A percentile compares a stretch with the other conserved stretches of the same genome.
Evolutionary conservation across 2,113 vertebrate genomes (phyloP).

Genomic region (Apus apus): DNA sequence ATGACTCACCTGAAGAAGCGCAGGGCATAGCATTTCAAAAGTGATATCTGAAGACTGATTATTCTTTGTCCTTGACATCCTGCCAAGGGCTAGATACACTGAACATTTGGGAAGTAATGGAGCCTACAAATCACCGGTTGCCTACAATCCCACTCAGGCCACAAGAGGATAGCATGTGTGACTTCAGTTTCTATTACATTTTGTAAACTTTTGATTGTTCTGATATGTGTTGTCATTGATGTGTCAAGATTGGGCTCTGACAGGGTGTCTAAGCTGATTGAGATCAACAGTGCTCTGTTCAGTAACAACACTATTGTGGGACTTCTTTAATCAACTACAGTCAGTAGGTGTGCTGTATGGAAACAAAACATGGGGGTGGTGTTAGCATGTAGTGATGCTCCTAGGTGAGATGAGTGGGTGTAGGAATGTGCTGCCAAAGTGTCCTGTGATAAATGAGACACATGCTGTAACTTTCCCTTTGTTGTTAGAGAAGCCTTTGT

Average conservation of each 20-base stretch:
- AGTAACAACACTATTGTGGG: background rate
- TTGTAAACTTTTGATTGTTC: slow-evolving; percentile 71
- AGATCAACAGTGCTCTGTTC: slow-evolving; percentile 43
- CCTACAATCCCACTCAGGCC: slow-evolving; percentile 51
- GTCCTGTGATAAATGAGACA: background rate
- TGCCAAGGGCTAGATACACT: slow-evolving; percentile 75
- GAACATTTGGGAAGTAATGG: slow-evolving; percentile 74
- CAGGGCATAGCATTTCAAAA: slow-evolving; percentile 68
- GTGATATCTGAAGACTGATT: slow-evolving; percentile 75
- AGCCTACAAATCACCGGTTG: slow-evolving; percentile 75
- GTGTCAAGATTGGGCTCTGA: slow-evolving; percentile 58
- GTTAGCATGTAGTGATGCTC: background rate
- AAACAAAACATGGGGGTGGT: background rate
- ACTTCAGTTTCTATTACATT: slow-evolving; percentile 73
- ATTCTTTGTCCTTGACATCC: slow-evolving; percentile 77
- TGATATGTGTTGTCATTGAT: slow-evolving; percentile 63
- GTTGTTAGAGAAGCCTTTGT: background rate
- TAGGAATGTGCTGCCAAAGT: background rate
- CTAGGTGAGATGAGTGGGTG: background rate
- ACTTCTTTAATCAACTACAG: background rate
- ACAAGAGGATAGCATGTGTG: slow-evolving; percentile 28
- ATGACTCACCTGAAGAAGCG: slow-evolving; percentile 75
- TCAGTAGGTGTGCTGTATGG: background rate
- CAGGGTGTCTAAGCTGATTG: slow-evolving; percentile 47
- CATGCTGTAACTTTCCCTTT: background rate